Conservation (phyloP, 1,140 invertebrate species). For the Drosophila auraria region DNA sequence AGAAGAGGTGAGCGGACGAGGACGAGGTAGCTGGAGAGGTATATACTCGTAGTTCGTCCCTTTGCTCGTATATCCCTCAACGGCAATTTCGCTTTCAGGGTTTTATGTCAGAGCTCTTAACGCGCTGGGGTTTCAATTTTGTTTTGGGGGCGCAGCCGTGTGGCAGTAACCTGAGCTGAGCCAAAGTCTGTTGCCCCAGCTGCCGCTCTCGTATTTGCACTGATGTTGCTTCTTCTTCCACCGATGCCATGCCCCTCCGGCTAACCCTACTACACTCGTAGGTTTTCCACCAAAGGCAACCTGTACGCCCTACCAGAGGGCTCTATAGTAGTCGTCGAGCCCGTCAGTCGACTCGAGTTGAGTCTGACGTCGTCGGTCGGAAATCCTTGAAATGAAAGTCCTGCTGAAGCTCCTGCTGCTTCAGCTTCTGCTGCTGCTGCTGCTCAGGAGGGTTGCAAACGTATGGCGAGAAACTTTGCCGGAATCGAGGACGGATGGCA, state of each 20-base stretch:
- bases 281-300: conserved; percentile 57
- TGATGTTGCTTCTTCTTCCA: conserved; percentile 73
- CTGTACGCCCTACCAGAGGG: conserved; percentile 33
- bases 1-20: conserved; percentile 8
- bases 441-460: conserved; percentile 61
- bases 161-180: conserved; percentile 76
- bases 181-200: conserved; percentile 39
- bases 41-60: conserved; percentile 31
- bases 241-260: conserved; percentile 17
- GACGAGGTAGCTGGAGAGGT: conserved; percentile 14
- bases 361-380: conserved; percentile 74
- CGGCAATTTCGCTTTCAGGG: conserved; percentile 58
- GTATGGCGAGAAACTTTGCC: conserved; percentile 72
- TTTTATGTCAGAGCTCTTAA: conserved; percentile 65
- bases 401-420: conserved; percentile 39
- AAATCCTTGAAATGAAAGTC: conserved; percentile 81
- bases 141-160: conserved; percentile 59
- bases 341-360: conserved; percentile 50
- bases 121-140: conserved; percentile 62
- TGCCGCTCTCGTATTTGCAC: conserved; percentile 48
- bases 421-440: conserved; percentile 18
- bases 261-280: conserved; percentile 74
- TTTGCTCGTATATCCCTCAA: conserved; percentile 53
- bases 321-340: conserved; percentile 46
- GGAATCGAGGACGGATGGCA: conserved; percentile 55